These are phyloP conservation scores for Escarpia spicata DNA, from an alignment of 2,888 invertebrate species.

Conservation along the genomic window DNA sequence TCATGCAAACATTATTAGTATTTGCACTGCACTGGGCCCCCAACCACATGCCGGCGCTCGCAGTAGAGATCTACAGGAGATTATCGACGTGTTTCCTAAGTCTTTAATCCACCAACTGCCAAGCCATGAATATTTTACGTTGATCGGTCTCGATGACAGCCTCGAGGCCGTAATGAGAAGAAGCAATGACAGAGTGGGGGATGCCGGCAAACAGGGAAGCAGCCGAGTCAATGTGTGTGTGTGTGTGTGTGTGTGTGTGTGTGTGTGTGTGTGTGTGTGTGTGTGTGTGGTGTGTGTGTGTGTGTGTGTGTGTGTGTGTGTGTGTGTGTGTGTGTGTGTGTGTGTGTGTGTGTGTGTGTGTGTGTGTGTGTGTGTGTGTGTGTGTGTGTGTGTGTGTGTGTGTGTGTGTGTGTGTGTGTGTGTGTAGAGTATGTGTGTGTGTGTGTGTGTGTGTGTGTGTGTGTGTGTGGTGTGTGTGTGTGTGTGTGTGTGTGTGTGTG, in stretches of 20 bases:
- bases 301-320: not conserved
- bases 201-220: not conserved
- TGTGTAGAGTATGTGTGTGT: no score
- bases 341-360: not conserved
- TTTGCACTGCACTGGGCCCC: not conserved
- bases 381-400: not conserved
- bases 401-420: not conserved
- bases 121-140: constrained; percentile 13
- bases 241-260: not conserved
- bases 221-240: not conserved
- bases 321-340: not conserved
- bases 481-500: no score
- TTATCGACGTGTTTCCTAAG: constrained; percentile 6
- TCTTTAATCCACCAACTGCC: not conserved
- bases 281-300: constrained; percentile 4
- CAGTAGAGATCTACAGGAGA: constrained; percentile 14
- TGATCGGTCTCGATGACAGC: not conserved
- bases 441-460: no score
- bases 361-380: not conserved
- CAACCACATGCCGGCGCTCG: not conserved
- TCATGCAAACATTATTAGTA: not conserved
- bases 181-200: not conserved
- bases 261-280: constrained; percentile 7
- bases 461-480: no score
- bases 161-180: not conserved